Conservation (phyloP, 1,140 invertebrate species). For the Danaus plexippus region DNA sequence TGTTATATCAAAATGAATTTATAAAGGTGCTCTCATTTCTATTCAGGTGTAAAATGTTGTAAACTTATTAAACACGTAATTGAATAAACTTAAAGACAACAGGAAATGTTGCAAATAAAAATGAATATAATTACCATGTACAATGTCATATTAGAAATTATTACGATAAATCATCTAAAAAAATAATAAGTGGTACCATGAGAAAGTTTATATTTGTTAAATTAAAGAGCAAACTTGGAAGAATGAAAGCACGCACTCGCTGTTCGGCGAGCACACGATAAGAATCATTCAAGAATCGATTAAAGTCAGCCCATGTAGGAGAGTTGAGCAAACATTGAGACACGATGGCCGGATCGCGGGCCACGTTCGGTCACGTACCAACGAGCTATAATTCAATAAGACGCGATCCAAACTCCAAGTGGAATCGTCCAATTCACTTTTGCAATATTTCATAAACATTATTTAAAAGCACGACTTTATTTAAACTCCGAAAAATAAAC, state of each 20-base stretch:
- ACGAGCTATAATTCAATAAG: constrained; percentile 59
- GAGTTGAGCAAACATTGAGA: constrained; percentile 50
- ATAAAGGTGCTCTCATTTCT: no score
- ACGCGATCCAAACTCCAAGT: constrained; percentile 42
- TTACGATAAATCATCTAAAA: no score
- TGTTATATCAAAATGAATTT: no score
- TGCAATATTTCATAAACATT: constrained; percentile 22
- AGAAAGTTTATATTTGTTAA: no score
- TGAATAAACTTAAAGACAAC: no score
- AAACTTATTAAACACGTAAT: no score
- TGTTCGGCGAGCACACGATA: constrained; percentile 26
- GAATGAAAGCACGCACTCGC: constrained; percentile 22
- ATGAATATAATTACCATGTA: no score
- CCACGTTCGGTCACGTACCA: constrained; percentile 41
- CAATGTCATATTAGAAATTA: no score
- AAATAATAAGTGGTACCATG: no score
- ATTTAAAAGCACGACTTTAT: constrained; percentile 15
- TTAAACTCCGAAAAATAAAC: neutral
- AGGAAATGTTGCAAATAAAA: no score
- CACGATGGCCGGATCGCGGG: constrained; percentile 36
- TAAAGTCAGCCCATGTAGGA: constrained; percentile 49
- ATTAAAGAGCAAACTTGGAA: no score
- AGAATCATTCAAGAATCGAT: constrained; percentile 54
- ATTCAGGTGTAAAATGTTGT: no score
- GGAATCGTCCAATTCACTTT: constrained; percentile 40